A percentile compares a stretch with the other conserved stretches of the same genome.
phyloP scores from a whole-genome alignment of 1,140 invertebrate genomes.

The Saccostrea glomerata region DNA sequence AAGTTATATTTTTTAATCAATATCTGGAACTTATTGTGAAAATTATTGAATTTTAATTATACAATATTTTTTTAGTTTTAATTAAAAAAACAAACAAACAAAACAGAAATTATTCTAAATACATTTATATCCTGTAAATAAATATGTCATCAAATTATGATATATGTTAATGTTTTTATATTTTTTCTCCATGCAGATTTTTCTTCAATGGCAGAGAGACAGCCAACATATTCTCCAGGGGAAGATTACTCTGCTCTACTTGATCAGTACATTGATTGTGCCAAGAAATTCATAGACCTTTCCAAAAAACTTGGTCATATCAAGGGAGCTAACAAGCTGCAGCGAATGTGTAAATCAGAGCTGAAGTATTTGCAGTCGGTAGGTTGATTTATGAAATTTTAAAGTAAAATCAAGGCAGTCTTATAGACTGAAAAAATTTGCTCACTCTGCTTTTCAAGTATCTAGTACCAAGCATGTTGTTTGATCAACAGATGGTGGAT shows the following conservation, averaged over 20 bases:
- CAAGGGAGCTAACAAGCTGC: conserved; percentile 54
- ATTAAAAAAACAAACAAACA: too few relatives aligned
- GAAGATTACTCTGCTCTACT: neutral
- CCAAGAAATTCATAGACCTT: conserved; percentile 46
- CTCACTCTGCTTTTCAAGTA: too few relatives aligned
- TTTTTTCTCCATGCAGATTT: neutral
- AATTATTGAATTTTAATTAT: too few relatives aligned
- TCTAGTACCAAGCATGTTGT: too few relatives aligned
- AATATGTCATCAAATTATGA: neutral
- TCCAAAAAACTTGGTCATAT: conserved; percentile 42
- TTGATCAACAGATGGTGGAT: too few relatives aligned
- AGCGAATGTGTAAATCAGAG: conserved; percentile 59
- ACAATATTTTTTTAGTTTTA: too few relatives aligned
- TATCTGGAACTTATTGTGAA: too few relatives aligned
- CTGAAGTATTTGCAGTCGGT: conserved; percentile 48
- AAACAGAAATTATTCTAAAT: too few relatives aligned
- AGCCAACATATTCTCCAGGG: neutral
- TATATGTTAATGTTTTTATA: neutral
- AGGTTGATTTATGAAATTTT: neutral
- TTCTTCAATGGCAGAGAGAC: neutral
- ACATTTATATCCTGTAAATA: too few relatives aligned
- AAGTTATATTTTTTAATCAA: too few relatives aligned
- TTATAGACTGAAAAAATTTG: too few relatives aligned
- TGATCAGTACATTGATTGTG: conserved; percentile 50
- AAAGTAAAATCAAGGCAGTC: too few relatives aligned